Conservation (phyloP, 2,797 vertebrate species). For the Ctenopoma multispine region DNA sequence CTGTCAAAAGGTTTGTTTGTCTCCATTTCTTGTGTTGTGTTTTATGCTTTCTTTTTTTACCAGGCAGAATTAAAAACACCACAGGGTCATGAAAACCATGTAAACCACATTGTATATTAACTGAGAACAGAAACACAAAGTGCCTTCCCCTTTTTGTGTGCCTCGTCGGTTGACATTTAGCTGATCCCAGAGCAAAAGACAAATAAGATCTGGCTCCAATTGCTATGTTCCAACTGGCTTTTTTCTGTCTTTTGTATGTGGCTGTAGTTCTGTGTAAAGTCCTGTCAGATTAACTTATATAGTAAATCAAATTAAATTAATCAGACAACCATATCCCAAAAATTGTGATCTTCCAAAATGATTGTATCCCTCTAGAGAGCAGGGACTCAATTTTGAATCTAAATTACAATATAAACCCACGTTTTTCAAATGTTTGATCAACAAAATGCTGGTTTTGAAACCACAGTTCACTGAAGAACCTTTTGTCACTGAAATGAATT, state of each 20-base stretch:
- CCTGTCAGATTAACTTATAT: not conserved
- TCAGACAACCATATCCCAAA: not conserved
- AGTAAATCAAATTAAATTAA: not conserved
- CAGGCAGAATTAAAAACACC: constrained; percentile 13
- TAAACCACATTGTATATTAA: constrained; percentile 49
- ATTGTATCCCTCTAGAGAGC: not conserved
- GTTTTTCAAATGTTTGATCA: not conserved
- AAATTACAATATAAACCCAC: no score
- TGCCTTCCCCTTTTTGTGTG: constrained; percentile 3
- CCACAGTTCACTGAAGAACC: not conserved
- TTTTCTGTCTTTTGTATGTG: constrained; percentile 3
- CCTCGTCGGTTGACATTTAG: constrained; percentile 31
- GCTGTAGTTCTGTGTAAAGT: not conserved
- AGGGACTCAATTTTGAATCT: no score
- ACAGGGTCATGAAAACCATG: constrained; percentile 27
- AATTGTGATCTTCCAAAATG: not conserved
- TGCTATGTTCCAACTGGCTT: not conserved
- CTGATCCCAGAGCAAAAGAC: constrained; percentile 17
- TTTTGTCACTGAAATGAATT: not conserved
- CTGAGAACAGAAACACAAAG: constrained; percentile 28
- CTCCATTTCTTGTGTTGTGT: constrained; percentile 1
- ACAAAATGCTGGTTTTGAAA: not conserved
- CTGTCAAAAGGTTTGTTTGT: not conserved
- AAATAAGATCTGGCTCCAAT: constrained; percentile 5
- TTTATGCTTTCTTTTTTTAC: not conserved